Percentiles rank a stretch among this genome's conserved stretches.
Evolutionary conservation across 2,113 vertebrate genomes (phyloP).

Genomic region (Numenius arquata): DNA sequence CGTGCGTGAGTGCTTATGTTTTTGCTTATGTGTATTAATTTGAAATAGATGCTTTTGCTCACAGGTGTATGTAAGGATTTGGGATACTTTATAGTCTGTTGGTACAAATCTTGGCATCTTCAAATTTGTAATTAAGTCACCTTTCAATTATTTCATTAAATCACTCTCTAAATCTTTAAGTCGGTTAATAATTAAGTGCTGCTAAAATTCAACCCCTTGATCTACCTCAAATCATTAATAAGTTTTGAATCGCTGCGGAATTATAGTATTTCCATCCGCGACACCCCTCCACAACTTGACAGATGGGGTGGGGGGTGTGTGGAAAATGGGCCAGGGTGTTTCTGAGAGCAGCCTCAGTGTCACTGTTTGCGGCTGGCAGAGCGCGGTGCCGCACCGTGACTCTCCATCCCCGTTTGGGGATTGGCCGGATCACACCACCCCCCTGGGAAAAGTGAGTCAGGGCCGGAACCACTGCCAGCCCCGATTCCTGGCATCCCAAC

Average conservation of each 20-base stretch:
- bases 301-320: accelerated
- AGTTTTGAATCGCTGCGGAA: background rate
- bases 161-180: background rate
- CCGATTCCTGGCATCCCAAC: background rate
- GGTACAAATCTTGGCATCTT: background rate
- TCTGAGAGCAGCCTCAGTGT: background rate
- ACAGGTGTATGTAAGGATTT: background rate
- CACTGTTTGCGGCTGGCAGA: background rate
- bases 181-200: background rate
- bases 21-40: no score
- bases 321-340: no score
- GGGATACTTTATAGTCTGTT: background rate
- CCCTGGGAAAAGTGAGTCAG: background rate
- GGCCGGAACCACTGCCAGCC: background rate
- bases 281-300: background rate
- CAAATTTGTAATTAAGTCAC: background rate
- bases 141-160: background rate
- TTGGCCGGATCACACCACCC: accelerated
- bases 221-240: background rate
- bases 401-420: background rate
- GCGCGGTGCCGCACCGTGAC: background rate
- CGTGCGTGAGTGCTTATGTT: background rate
- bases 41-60: background rate
- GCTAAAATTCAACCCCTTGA: background rate
- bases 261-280: background rate